Evolutionary conservation across 1,140 invertebrate genomes (phyloP), one percentile per base, ranked within the genome.

Genomic region (Eupeodes corollae): DNA sequence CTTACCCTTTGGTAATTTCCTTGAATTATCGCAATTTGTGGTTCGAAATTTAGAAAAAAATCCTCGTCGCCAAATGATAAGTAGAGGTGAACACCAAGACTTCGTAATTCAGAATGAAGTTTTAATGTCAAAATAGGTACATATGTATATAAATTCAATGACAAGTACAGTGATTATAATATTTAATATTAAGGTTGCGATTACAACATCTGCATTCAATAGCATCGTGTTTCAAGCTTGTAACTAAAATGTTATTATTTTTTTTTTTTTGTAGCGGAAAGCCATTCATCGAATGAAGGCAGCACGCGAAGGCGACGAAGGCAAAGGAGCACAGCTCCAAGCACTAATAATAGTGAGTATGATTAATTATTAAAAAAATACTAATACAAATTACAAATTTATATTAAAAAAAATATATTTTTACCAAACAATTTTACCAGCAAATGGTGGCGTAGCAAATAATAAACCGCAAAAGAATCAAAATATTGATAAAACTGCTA

Each of bases 221-320:
- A n/a, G n/a, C n/a, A n/a, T n/a, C n/a, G n/a, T n/a, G n/a, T n/a
- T n/a, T n/a, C n/a, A n/a, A n/a, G n/a, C n/a, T n/a, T n/a, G n/a
- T n/a, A 44, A 44, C 15, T 8, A 33, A 30, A 15, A 30, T 47
- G 32, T 40, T 16, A 45, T 26, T 43, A 14, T 37, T 2, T 43
- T 5, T 14, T 53, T 42, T 19, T 26, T 26, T 35, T 43, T 44
- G 31, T 48, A 67, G 63, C 63, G 49, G 63, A 67, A 53, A 67
- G 64, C 51, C 61, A 60, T 55, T 67, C 64, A 31, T 67, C 64
- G 40, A 67, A 59, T 42, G 64, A 67, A 47, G 64, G 61, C 41
- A 65, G 59, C 55, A 58, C 58, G 37, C 49, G 64, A 50, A 60
- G 64, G 52, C 64, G 64, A 44, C 55, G 64, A 58, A 52, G 58